phyloP scores from a whole-genome alignment of 2,797 vertebrate genomes.

The Notolepis coatsorum region DNA sequence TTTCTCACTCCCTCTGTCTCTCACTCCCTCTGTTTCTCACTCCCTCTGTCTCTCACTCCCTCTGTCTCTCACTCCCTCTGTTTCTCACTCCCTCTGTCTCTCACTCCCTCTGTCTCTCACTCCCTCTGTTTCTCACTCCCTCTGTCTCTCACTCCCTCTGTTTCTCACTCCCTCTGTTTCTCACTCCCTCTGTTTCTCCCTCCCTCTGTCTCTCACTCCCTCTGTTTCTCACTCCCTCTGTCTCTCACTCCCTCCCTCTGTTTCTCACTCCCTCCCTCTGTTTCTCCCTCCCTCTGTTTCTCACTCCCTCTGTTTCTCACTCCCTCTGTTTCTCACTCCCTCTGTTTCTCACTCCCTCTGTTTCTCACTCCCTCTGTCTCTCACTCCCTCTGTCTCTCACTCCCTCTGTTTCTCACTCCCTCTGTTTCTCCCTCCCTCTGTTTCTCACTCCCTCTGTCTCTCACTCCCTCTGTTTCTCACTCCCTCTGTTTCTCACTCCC shows the following conservation, averaged over 20 bases:
- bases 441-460: too few relatives aligned
- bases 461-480: too few relatives aligned
- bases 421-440: too few relatives aligned
- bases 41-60: slow-evolving; percentile 94
- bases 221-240: not conserved
- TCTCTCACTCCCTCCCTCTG: not conserved
- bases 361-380: not conserved
- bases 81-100: not conserved
- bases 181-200: too few relatives aligned
- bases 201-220: slow-evolving; percentile 88
- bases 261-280: not conserved
- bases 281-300: slow-evolving; percentile 1
- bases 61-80: slow-evolving; percentile 76
- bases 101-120: not conserved
- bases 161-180: too few relatives aligned
- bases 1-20: too few relatives aligned
- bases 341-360: too few relatives aligned
- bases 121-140: not conserved
- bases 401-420: not conserved
- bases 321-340: too few relatives aligned
- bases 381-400: not conserved
- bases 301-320: too few relatives aligned
- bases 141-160: too few relatives aligned
- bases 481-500: not conserved
- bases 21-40: too few relatives aligned